Evolutionary conservation across 2,888 invertebrate genomes (phyloP).

Genomic region (Cosmia trapezina): DNA sequence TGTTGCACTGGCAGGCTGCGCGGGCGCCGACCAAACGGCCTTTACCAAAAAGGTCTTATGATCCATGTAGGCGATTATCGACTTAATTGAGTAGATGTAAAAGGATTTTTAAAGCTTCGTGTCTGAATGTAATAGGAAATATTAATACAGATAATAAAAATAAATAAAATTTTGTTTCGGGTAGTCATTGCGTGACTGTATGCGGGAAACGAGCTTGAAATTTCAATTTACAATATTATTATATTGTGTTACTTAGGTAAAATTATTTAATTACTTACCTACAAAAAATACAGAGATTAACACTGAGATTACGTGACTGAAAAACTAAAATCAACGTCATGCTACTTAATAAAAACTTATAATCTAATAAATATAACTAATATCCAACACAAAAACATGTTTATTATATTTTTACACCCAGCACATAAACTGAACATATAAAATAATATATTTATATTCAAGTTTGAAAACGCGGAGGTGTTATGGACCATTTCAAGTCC

Average conservation of each 20-base stretch:
- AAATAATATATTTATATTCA: constrained; percentile 10
- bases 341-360: no score
- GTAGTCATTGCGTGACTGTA: constrained; percentile 13
- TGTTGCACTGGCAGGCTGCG: constrained; percentile 74
- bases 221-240: constrained; percentile 15
- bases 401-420: constrained; percentile 1
- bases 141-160: constrained; percentile 27
- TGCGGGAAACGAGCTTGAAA: constrained; percentile 13
- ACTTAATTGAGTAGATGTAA: constrained; percentile 50
- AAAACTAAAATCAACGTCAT: no score
- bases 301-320: constrained; percentile 8
- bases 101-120: constrained; percentile 44
- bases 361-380: no score
- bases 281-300: neutral
- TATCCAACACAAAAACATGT: constrained; percentile 3
- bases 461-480: constrained; percentile 18
- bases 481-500: neutral
- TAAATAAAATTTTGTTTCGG: constrained; percentile 42
- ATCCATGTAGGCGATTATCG: constrained; percentile 60
- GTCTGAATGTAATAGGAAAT: constrained; percentile 39
- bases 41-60: constrained; percentile 66
- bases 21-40: constrained; percentile 67
- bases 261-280: neutral
- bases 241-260: neutral
- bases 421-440: neutral